Evolutionary conservation across 2,113 vertebrate species (phyloP).

Genomic region (Hypocryptadius cinnamomeus): DNA sequence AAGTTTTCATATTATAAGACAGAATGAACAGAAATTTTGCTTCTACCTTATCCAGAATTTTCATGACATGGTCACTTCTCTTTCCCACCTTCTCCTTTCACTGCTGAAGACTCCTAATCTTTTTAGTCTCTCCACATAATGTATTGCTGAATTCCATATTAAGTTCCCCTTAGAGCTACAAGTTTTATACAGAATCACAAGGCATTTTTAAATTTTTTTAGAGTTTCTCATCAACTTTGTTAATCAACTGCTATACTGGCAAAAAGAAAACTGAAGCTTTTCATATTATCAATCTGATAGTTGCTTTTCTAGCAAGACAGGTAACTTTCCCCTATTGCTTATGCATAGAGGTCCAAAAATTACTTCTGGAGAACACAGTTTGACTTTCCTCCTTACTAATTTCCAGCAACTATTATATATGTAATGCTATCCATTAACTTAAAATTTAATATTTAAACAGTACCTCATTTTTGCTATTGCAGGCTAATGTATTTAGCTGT

Average conservation of each 20-base stretch:
- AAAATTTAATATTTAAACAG: neutral
- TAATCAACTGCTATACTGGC: neutral
- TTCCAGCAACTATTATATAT: neutral
- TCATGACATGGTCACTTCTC: fast-evolving
- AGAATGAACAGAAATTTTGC: neutral
- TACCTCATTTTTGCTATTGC: neutral
- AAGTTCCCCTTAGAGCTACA: neutral
- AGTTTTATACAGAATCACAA: neutral
- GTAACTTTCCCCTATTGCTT: neutral
- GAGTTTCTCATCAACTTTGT: neutral
- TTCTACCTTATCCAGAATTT: neutral
- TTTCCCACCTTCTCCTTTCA: neutral
- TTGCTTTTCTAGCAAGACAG: neutral
- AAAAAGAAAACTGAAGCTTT: neutral
- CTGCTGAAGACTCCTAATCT: neutral
- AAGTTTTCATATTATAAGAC: neutral
- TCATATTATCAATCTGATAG: neutral
- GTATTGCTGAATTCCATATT: neutral
- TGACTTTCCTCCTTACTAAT: neutral
- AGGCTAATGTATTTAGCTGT: neutral
- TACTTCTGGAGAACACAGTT: neutral
- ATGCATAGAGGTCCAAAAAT: neutral
- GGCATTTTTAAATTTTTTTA: neutral
- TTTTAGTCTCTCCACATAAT: neutral
- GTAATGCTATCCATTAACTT: neutral